Base-by-base conservation (phyloP, 2,113 vertebrate genomes). In the Scophthalmus maximus region DNA sequence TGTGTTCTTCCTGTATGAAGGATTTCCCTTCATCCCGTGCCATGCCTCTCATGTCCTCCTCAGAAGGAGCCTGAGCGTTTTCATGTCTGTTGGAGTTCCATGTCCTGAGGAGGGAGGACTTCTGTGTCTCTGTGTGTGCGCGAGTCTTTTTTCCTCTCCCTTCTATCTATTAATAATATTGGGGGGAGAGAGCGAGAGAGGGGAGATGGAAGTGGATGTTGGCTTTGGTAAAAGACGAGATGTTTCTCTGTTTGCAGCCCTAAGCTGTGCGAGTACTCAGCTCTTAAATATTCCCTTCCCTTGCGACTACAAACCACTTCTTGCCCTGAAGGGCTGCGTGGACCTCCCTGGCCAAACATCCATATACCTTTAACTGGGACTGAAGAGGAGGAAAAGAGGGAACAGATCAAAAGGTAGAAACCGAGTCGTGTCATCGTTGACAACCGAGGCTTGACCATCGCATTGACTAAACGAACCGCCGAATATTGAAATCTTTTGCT, bases 11-110 rank as follows among this genome's bases (percentile, higher is more conserved):
- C 82, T 82, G 81, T 83, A 74, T 88, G 76, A 86, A 89, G 86
- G 88, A 88, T 91, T 90, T 90, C 80, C 91, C 91, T 93, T 94
- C 78, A 94, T 94, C 93, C 89, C 72, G 65, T 93, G 93, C 93
- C 92, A 92, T 90, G 80, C 88, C 87, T 94, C 91, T 93, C 79
- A 93, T 93, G 92, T 92, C 87, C 67, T 87, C 86, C 91, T 90
- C 91, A 85, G 75, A 92, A 91, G 91, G 86, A 88, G 85, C 79
- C 61, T 22, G 76, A 76, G 82, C 79, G 88, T 85, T 88, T 91
- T 92, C 73, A 89, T 89, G 86, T 87, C 80, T 91, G 91, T 82
- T 92, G 87, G 88, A 89, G 89, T 88, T 91, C 87, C 91, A 90
- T 94, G 85, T 93, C 93, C 93, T 65, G 91, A 88, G 92, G 92